A percentile compares a stretch with the other conserved stretches of the same genome.
phyloP scores from a whole-genome alignment of 2,113 vertebrate genomes.

The Argyrosomus japonicus region DNA sequence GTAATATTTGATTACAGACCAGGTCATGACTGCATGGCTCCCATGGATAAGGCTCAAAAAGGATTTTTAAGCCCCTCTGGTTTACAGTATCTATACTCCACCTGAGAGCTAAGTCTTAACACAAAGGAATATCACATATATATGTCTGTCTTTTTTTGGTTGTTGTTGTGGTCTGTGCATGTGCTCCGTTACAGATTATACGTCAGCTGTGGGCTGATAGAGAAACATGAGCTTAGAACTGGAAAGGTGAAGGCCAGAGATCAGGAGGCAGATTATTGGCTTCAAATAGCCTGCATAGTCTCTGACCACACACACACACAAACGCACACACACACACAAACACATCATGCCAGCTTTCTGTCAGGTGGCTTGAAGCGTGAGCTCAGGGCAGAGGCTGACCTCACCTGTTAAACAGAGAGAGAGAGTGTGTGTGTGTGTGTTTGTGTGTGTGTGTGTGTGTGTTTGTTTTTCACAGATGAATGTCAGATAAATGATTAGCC shows the following conservation, averaged over 20 bases:
- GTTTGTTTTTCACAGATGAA: slow-evolving; percentile 11
- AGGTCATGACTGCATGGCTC: slow-evolving; percentile 31
- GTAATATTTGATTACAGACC: slow-evolving; percentile 41
- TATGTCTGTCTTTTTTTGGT: background rate
- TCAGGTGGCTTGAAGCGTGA: slow-evolving; percentile 70
- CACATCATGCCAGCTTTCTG: slow-evolving; percentile 15
- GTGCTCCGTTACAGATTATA: slow-evolving; percentile 26
- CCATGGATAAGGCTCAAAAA: background rate
- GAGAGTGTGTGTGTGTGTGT: background rate
- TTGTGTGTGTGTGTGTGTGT: background rate
- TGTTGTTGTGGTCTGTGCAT: background rate
- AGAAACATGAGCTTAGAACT: slow-evolving; percentile 57
- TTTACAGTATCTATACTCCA: background rate
- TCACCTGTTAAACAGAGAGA: slow-evolving; percentile 28
- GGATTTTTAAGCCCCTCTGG: slow-evolving; percentile 19
- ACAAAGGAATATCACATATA: slow-evolving; percentile 6
- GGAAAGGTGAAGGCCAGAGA: slow-evolving; percentile 55
- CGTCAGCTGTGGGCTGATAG: slow-evolving; percentile 36
- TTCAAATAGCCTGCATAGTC: slow-evolving; percentile 58
- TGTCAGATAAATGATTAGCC: slow-evolving; percentile 43
- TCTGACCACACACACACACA: background rate
- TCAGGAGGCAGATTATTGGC: slow-evolving; percentile 74
- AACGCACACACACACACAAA: slow-evolving; percentile 2
- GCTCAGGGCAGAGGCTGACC: slow-evolving; percentile 10
- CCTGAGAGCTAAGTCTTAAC: slow-evolving; percentile 14